Conservation (phyloP, 1,140 invertebrate genomes). For the Papilio glaucus region DNA sequence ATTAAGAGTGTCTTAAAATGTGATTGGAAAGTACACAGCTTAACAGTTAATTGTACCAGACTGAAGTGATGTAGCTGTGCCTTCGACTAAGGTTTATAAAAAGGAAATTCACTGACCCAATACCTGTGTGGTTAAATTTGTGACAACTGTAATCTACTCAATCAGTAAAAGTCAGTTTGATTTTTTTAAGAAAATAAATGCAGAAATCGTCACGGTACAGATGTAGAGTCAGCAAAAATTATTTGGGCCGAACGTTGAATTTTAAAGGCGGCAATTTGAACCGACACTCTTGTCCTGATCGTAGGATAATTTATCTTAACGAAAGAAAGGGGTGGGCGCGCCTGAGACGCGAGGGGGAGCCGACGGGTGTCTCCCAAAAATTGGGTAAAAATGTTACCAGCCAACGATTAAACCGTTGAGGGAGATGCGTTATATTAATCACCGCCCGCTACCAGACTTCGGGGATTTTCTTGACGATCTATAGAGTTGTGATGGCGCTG, state of each 20-base stretch:
- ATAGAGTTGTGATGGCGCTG: constrained; percentile 55
- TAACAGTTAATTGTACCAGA: too few relatives aligned
- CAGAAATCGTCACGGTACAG: constrained; percentile 28
- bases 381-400: constrained; percentile 83
- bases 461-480: constrained; percentile 60
- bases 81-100: too few relatives aligned
- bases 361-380: constrained; percentile 69
- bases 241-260: constrained; percentile 76
- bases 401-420: constrained; percentile 80
- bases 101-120: background rate
- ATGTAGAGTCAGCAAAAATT: constrained; percentile 58
- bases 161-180: background rate
- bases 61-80: too few relatives aligned
- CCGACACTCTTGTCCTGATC: constrained; percentile 82
- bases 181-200: constrained; percentile 19
- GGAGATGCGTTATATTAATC: constrained; percentile 83
- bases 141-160: too few relatives aligned
- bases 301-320: constrained; percentile 82
- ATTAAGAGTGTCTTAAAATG: too few relatives aligned
- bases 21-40: too few relatives aligned
- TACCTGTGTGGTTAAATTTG: too few relatives aligned
- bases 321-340: constrained; percentile 79
- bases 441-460: constrained; percentile 76
- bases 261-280: constrained; percentile 82
- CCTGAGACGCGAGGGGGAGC: constrained; percentile 47